phyloP scores from a whole-genome alignment of 2,797 vertebrate genomes.

The Danio tinwini region DNA sequence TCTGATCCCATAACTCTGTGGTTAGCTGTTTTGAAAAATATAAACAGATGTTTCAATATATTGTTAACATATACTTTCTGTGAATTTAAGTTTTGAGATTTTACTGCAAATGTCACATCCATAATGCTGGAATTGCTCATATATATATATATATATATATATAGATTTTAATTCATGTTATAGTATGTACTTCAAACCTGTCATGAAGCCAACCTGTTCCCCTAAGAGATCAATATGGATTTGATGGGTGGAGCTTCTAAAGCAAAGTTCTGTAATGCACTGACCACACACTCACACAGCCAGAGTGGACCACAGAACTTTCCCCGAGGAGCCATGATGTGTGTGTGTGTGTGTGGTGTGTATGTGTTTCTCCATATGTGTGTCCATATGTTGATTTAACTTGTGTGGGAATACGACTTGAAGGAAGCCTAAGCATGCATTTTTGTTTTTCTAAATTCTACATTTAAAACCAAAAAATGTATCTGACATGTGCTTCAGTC shows the following conservation, averaged over 20 bases:
- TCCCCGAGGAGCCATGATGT: conserved; percentile 48
- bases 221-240: neutral
- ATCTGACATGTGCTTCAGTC: neutral
- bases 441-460: neutral
- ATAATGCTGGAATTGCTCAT: too few species aligned
- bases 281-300: conserved; percentile 65
- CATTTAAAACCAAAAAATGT: neutral
- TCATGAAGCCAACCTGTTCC: conserved; percentile 21
- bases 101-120: too few species aligned
- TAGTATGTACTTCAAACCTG: neutral
- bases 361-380: neutral
- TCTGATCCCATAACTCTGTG: too few species aligned
- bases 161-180: neutral
- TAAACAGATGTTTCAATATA: too few species aligned
- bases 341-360: neutral
- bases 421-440: neutral
- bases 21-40: too few species aligned
- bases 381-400: conserved; percentile 4
- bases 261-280: conserved; percentile 74
- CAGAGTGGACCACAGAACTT: conserved; percentile 67
- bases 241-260: conserved; percentile 57
- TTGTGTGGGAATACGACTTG: neutral
- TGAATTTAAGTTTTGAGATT: too few species aligned
- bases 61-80: too few species aligned
- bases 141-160: too few species aligned